Evolutionary conservation across 2,888 invertebrate genomes (phyloP).

Genomic region (Aethes cnicana): DNA sequence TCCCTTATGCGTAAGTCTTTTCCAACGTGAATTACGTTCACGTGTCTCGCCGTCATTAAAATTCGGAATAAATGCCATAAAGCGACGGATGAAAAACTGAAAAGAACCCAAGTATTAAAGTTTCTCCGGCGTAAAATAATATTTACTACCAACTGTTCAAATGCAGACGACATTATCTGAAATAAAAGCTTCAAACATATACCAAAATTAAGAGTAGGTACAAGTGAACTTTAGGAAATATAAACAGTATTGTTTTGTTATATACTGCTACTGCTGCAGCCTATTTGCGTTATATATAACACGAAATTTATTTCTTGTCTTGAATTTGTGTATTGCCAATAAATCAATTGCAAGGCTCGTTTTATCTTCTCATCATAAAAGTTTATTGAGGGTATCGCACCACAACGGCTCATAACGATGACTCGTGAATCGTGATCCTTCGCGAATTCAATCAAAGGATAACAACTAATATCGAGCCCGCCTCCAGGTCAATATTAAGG

Average conservation of each 20-base stretch:
- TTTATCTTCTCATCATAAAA: constrained; percentile 26
- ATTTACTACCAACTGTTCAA: too few relatives aligned
- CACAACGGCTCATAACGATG: constrained; percentile 11
- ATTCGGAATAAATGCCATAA: constrained; percentile 7
- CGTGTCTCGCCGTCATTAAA: constrained; percentile 18
- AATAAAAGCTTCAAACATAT: too few relatives aligned
- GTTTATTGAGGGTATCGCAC: constrained; percentile 15
- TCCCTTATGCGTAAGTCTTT: constrained; percentile 17
- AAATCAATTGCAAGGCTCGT: constrained; percentile 22
- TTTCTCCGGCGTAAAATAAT: too few relatives aligned
- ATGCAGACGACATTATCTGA: too few relatives aligned
- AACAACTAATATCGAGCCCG: constrained; percentile 5
- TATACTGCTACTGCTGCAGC: too few relatives aligned
- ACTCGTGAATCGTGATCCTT: constrained; percentile 3
- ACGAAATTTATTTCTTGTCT: too few relatives aligned
- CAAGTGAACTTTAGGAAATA: too few relatives aligned
- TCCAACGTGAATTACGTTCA: constrained; percentile 15
- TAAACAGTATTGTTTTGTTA: too few relatives aligned
- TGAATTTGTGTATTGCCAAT: constrained; percentile 23
- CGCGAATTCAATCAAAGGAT: constrained; percentile 13
- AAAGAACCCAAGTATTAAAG: too few relatives aligned
- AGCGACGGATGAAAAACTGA: too few relatives aligned
- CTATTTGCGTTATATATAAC: too few relatives aligned
- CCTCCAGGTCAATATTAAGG: constrained; percentile 7
- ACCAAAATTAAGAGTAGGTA: too few relatives aligned